A percentile compares a stretch with the other conserved stretches of the same genome.
Conservation (phyloP, 2,113 vertebrate species). For the Takifugu flavidus region DNA sequence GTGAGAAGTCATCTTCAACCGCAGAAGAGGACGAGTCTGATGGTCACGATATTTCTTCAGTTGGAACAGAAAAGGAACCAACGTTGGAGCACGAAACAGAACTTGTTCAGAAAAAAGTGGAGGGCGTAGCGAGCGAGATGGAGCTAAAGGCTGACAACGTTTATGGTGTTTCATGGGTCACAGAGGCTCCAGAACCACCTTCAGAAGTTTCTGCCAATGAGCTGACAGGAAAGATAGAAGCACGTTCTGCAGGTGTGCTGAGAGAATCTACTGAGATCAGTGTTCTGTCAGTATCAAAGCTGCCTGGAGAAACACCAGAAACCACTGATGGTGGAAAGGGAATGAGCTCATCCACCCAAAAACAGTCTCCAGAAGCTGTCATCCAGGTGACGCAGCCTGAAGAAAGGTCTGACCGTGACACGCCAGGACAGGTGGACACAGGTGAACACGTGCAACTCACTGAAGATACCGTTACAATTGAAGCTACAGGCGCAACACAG, state of each 20-base stretch:
- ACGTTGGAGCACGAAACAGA: background rate
- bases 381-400: background rate
- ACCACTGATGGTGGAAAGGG: background rate
- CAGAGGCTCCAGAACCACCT: too few relatives aligned
- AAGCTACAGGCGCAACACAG: background rate
- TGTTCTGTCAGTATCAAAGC: too few relatives aligned
- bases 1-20: background rate
- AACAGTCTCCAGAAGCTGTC: background rate
- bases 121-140: too few relatives aligned
- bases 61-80: background rate
- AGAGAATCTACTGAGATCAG: too few relatives aligned
- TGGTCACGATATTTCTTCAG: background rate
- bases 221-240: too few relatives aligned
- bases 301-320: background rate
- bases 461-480: background rate
- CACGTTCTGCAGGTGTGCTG: too few relatives aligned
- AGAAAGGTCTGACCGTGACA: conserved; percentile 3
- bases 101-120: background rate
- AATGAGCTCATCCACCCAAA: background rate
- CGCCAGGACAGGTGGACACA: background rate
- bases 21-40: background rate
- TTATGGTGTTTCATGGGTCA: too few relatives aligned
- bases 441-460: too few relatives aligned
- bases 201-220: too few relatives aligned
- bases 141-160: too few relatives aligned